Evolutionary conservation across 1,140 invertebrate genomes (phyloP), one percentile per base, ranked within the genome.

Genomic region (Octopus bimaculoides): DNA sequence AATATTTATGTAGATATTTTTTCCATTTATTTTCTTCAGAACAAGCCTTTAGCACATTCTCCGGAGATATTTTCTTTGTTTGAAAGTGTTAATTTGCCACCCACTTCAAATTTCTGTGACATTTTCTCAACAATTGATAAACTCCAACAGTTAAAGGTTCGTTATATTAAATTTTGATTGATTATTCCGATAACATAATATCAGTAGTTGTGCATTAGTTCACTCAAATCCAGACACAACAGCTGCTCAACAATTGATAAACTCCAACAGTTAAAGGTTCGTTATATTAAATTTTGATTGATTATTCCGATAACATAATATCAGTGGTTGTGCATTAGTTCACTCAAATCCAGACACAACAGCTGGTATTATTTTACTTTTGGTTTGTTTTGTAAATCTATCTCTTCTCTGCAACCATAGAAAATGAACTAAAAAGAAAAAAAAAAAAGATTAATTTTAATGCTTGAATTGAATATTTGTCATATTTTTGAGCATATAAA

Each of bases 41-140:
- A 85, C 12, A 87, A 87, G 75, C 84, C 83, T 10, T 79, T 89
- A 5, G 85, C 85, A 1, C 88, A 89, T 81, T 86, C 87, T 10
- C 87, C 88, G n/a, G 84, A 89, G 78, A 86, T 87, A 14, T 82
- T 89, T 77, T 77, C 82, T 61, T 87, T 89, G 82, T 89, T 89
- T 81, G 81, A 83, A 56, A 83, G 82, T 4, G 80, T 89, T 6
- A 85, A 84, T 12, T 78, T 89, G 76, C 85, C 81, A 66, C 85
- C 89, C 4, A 88, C 89, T 1, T 83, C 85, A 20, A 86, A 83
- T 54, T 73, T 84, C n/a, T 75, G 81, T 17, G 87, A 89, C 73
- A 81, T 89, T 41, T 56, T 82, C n/a, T 84, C 84, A 5, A 84
- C 85, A 20, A 26, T 89, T 41, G 86, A 89, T 77, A 85, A 87